Percentiles rank a stretch among this genome's conserved stretches.
phyloP scores from a whole-genome alignment of 2,797 vertebrate genomes.

The Tachyglossus aculeatus region DNA sequence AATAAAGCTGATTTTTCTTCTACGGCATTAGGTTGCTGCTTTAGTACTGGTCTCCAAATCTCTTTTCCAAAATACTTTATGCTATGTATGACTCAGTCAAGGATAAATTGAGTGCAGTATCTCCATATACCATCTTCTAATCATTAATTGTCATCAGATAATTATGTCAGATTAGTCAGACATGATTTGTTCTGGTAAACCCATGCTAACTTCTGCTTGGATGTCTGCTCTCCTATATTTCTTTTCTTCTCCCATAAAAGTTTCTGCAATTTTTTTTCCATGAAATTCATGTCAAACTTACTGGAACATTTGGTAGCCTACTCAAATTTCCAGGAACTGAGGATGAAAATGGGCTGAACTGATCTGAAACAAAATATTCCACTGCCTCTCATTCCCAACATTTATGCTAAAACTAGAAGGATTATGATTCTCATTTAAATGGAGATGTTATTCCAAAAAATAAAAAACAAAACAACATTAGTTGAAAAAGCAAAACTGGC shows the following conservation, averaged over 20 bases:
- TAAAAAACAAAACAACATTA: too few species aligned
- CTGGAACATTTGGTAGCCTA: constrained; percentile 5
- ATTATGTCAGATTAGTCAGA: constrained; percentile 31
- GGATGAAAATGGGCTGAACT: too few species aligned
- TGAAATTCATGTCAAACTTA: constrained; percentile 30
- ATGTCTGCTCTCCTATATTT: constrained; percentile 17
- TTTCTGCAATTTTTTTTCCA: constrained; percentile 16
- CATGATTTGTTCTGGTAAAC: constrained; percentile 25
- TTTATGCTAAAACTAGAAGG: too few species aligned
- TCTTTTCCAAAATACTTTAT: constrained; percentile 19
- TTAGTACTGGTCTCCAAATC: constrained; percentile 10
- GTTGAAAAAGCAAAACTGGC: too few species aligned
- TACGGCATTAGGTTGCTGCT: constrained; percentile 7
- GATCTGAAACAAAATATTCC: too few species aligned
- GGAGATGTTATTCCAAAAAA: too few species aligned
- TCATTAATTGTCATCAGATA: constrained; percentile 42
- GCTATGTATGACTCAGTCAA: background rate
- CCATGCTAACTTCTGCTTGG: constrained; percentile 6
- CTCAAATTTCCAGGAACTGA: too few species aligned
- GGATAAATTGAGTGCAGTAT: constrained; percentile 23
- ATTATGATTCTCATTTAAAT: too few species aligned
- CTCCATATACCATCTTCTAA: constrained; percentile 20
- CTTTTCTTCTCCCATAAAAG: constrained; percentile 34
- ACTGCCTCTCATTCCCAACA: too few species aligned
- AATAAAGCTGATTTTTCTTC: constrained; percentile 15